These are phyloP conservation scores for Asbolus verrucosus DNA, from an alignment of 1,140 invertebrate species.

Conservation along the genomic window DNA sequence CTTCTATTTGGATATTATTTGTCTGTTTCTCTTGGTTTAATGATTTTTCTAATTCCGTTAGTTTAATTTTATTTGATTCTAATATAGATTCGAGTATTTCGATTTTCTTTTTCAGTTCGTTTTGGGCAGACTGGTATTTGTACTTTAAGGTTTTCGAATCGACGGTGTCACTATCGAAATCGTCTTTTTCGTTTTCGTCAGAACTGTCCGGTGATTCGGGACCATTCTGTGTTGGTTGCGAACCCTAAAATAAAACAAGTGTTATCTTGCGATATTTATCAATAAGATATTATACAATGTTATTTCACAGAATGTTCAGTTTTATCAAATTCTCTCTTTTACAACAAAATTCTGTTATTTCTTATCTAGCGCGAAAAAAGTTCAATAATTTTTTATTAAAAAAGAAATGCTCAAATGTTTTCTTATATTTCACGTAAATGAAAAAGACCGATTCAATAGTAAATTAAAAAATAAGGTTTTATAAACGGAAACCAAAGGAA, in stretches of 20 bases:
- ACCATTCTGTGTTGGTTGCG: conserved; percentile 42
- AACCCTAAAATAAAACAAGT: conserved; percentile 37
- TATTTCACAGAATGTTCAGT: too few relatives aligned
- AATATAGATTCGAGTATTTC: conserved; percentile 64
- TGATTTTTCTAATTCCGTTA: conserved; percentile 53
- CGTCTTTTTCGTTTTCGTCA: conserved; percentile 39
- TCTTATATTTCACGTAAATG: too few relatives aligned
- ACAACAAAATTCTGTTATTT: too few relatives aligned
- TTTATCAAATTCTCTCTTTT: too few relatives aligned
- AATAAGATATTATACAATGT: too few relatives aligned
- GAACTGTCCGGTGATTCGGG: conserved; percentile 40
- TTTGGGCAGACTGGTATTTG: conserved; percentile 61
- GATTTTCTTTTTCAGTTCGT: conserved; percentile 64
- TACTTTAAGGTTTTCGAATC: conserved; percentile 64
- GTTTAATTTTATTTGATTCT: conserved; percentile 63
- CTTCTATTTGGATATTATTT: conserved; percentile 53
- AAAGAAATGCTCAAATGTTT: too few relatives aligned
- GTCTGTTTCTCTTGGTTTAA: conserved; percentile 65
- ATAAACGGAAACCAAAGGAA: too few relatives aligned
- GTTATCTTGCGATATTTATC: too few relatives aligned
- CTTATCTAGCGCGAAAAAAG: too few relatives aligned
- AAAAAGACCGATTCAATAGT: too few relatives aligned
- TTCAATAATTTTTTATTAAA: too few relatives aligned
- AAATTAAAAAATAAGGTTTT: too few relatives aligned
- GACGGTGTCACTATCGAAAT: conserved; percentile 51